phyloP scores from a whole-genome alignment of 2,113 vertebrate genomes.

The Aptenodytes patagonicus region DNA sequence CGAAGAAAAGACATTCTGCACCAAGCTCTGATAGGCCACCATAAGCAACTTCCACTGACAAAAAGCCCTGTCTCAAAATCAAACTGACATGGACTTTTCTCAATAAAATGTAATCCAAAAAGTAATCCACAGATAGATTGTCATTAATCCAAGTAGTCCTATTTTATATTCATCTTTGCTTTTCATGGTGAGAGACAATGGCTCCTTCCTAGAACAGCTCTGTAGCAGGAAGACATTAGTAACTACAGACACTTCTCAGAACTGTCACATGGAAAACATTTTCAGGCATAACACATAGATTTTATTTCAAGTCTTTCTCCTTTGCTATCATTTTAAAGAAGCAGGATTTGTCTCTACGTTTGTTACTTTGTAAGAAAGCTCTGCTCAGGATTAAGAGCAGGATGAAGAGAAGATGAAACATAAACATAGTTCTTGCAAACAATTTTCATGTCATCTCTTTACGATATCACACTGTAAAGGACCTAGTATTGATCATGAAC shows the following conservation, averaged over 20 bases:
- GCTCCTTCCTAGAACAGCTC: neutral
- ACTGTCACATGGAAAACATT: neutral
- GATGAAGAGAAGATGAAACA: neutral
- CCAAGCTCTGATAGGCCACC: constrained; percentile 42
- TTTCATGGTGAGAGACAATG: neutral
- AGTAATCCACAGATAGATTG: neutral
- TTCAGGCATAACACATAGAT: neutral
- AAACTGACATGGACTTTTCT: neutral
- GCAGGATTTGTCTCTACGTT: neutral
- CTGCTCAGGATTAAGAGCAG: neutral
- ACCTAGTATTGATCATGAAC: neutral
- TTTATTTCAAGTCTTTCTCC: neutral
- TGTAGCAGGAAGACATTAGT: neutral
- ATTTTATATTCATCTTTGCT: neutral
- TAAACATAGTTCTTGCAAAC: neutral
- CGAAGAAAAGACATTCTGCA: constrained; percentile 34
- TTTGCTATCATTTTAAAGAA: neutral
- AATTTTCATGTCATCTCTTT: neutral
- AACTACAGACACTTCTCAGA: neutral
- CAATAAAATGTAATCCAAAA: neutral
- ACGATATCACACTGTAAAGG: neutral
- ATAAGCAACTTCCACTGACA: neutral
- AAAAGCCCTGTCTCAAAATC: neutral
- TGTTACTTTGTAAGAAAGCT: neutral
- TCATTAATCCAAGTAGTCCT: neutral